Base-by-base conservation (phyloP, 2,888 invertebrate species). In the Drosophila algonquin region DNA sequence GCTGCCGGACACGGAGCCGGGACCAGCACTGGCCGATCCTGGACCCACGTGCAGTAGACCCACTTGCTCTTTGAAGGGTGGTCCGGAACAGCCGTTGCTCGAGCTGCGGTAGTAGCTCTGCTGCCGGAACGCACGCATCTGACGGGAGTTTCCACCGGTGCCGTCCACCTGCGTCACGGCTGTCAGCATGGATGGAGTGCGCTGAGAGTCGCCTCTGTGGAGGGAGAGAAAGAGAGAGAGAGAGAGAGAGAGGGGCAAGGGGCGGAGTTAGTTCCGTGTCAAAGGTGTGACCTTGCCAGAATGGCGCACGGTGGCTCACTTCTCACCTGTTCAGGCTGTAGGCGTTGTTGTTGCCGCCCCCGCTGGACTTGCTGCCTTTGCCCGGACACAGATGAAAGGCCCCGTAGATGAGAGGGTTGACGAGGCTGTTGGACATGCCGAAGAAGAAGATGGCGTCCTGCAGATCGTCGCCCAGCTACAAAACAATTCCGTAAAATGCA, bases 391-490 rank as follows among this genome's bases (percentile, higher is more conserved):
- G 93, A 91, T 97, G 97, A 92, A 97, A 97, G n/a, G 96, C 96
- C 40, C 97, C 97, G 84, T 97, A 97, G 81, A 97, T 97, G 57
- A 97, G 93, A 0, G 97, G 97, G 91, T 97, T 97, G 78, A 97
- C 95, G 87, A 97, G 93, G 91, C 96, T 96, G 92, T 97, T 97
- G 60, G 96, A 96, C 95, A 96, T 96, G 5, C 97, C 97, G 86
- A 97, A 96, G 93, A 96, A 96, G 92, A 96, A 96, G 76, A 97
- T 96, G 46, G 94, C 95, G 6, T 94, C 94, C 62, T 95, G 94
- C 7, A 96, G 93, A 75, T 95, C 95, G 78, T 95, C 95, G 73
- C 95, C 95, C 89, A 94, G 92, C 95, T 96, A 93, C 47, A 93
- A 72, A 72, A 53, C 40, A 40, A 14, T n/a, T 40, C 63, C 58